Evolutionary conservation across 2,113 vertebrate species (phyloP).

Genomic region (Nettapus auritus): DNA sequence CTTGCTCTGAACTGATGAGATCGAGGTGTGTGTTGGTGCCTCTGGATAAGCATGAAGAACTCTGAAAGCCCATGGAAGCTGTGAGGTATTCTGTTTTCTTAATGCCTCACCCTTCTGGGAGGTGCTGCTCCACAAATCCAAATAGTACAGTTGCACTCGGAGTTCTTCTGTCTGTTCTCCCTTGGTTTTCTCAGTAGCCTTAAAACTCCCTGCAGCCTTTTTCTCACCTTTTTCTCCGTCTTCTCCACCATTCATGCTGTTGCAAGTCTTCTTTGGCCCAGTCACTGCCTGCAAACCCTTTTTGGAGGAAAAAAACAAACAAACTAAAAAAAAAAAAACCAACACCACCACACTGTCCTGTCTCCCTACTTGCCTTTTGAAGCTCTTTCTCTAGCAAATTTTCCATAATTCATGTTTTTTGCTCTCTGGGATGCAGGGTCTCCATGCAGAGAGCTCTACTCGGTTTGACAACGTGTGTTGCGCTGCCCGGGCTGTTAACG

Average conservation of each 20-base stretch:
- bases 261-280: not conserved
- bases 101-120: not conserved
- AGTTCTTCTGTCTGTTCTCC: not conserved
- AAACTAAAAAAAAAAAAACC: not conserved
- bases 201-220: not conserved
- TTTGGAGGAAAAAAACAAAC: not conserved
- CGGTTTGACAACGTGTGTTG: not conserved
- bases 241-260: not conserved
- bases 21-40: not conserved
- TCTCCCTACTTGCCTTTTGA: not conserved
- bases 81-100: conserved; percentile 10
- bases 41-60: not conserved
- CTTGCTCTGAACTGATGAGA: not conserved
- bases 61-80: not conserved
- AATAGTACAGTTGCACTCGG: not conserved
- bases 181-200: fast-evolving
- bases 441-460: not conserved
- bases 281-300: not conserved
- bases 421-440: not conserved
- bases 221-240: not conserved
- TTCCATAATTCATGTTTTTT: not conserved
- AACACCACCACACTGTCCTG: not conserved
- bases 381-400: not conserved
- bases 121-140: not conserved
- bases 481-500: not conserved